These are phyloP conservation scores for Salvator merianae DNA, from an alignment of 2,113 vertebrate species.

Conservation along the genomic window DNA sequence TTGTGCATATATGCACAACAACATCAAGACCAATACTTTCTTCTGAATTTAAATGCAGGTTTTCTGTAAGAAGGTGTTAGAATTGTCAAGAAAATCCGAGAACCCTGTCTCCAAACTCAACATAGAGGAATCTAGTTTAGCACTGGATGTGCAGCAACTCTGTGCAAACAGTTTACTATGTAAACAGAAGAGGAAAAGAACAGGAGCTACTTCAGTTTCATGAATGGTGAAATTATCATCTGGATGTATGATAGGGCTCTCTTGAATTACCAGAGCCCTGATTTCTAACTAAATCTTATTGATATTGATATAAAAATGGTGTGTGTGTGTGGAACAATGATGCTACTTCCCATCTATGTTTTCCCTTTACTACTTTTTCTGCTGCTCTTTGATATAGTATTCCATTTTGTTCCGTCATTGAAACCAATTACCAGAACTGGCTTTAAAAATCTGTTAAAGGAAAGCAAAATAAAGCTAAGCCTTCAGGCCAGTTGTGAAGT, in stretches of 20 bases:
- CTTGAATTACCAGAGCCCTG: not conserved
- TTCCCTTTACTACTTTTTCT: not conserved
- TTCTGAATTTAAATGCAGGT: not conserved
- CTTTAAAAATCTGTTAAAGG: not conserved
- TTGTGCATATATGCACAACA: not conserved
- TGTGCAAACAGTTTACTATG: not conserved
- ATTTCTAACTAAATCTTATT: not conserved
- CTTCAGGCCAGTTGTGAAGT: not conserved
- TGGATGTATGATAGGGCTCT: not conserved
- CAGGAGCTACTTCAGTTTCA: not conserved
- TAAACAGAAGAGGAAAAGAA: not conserved
- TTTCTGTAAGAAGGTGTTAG: not conserved
- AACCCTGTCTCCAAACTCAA: not conserved
- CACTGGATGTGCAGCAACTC: not conserved
- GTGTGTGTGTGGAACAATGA: not conserved
- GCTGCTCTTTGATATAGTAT: not conserved
- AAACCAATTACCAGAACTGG: not conserved
- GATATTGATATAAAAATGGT: not conserved
- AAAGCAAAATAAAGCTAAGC: not conserved
- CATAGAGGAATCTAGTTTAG: not conserved
- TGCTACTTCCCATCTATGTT: not conserved
- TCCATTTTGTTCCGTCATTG: not conserved
- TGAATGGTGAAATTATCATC: not conserved
- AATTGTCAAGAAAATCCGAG: not conserved
- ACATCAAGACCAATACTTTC: not conserved